Base-by-base conservation (phyloP, 2,888 invertebrate species). In the Melieria crassipennis region DNA sequence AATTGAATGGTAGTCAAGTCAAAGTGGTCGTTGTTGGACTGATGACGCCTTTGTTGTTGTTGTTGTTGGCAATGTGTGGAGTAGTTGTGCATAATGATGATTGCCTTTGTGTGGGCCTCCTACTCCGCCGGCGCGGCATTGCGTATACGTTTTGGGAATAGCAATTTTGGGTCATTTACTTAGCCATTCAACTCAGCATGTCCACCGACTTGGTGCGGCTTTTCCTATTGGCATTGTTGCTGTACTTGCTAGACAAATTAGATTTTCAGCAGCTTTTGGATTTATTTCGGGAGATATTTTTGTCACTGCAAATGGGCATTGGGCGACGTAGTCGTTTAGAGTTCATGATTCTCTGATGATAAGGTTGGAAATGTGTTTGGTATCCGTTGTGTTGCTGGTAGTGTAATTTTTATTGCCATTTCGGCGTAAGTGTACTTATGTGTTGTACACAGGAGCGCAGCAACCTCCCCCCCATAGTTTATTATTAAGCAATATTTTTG, bases 81-180 rank as follows among this genome's bases (percentile, higher is more conserved):
- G 65, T 47, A 13, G 65, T 47, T 56, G 70, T 64, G 69, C 57
- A 62, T 67, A 68, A 69, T 73, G 69, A 67, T 65, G 72, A 70
- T 75, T 70, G 63, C 71, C 30, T 30, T 30, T 30, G 30, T 30
- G 30, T 30, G 30, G 30, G 30, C 30, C 30, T 30, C 30, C 30
- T 30, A 30, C 30, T 30, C 30, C 30, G 30, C 30, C 30, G 30
- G 1, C 30, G 30, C 30, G 30, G 30, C 30, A 30, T 30, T 30
- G 30, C 30, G 30, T 30, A 30, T 30, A 57, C 82, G 79, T 80
- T 81, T 82, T 79, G 75, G 78, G 82, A 82, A 82, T 82, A 82
- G 80, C 82, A 82, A 82, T 82, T 82, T 81, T 81, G 81, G 79
- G 78, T 78, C 79, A 82, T 80, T 82, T 80, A 77, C 77, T 79